Evolutionary conservation across 2,888 invertebrate genomes (phyloP), one percentile per base, ranked within the genome.

Genomic region (Loripinus fragilis): DNA sequence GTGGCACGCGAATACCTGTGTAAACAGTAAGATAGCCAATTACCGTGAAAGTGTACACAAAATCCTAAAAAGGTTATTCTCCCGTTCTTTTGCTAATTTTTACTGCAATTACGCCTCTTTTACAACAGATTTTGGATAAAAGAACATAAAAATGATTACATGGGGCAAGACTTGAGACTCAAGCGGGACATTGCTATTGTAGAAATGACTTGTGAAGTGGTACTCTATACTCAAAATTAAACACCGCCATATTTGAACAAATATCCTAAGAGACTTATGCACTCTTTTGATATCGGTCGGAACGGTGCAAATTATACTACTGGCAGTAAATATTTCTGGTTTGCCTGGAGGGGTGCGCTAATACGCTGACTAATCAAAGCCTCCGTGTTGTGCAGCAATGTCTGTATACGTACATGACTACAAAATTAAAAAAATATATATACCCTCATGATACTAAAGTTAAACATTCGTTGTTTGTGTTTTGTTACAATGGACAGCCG

Each of bases 11-110:
- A 67, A 41, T 3, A 12, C 41, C 42, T 74, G 71, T 42, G 48
- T 68, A 76, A 77, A 80, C 64, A 77, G 1, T 12, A 41, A 74
- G 66, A 77, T 71, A 41, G 68, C 80, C 74, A 80, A 80, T 76
- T 80, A 80, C 52, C 25, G n/a, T 33, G 28, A 38, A 52, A 45
- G 71, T 66, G 71, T 71, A 74, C 71, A 78, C 66, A 74, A 71
- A 74, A 23, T 48, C 35, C 25, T 72, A 33, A 74, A 73, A 73
- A 76, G 67, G 66, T 33, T 41, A 15, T 25, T 45, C 42, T 67
- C 67, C n/a, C 41, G n/a, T 23, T 15, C 23, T 42, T 67, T 67
- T 67, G 45, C 67, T 15, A 41, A 42, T 1, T 67, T 67, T 67
- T 25, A 15, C 71, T 33, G 65, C 76, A 74, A 80, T 76, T 77